These are phyloP conservation scores for Holacanthella duospinosa DNA, from an alignment of 2,888 invertebrate species.

Conservation along the genomic window DNA sequence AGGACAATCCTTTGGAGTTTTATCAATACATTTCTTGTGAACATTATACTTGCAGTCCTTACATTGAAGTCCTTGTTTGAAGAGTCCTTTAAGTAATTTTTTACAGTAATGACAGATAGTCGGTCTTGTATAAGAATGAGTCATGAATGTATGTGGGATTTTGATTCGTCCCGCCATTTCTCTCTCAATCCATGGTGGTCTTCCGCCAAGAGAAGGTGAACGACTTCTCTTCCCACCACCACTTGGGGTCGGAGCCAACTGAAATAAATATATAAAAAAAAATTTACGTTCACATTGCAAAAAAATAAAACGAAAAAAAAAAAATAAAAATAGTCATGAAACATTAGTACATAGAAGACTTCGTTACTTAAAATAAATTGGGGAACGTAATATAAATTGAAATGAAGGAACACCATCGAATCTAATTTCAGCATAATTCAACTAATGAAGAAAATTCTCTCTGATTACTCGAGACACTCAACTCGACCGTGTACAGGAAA, in stretches of 20 bases:
- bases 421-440: no score
- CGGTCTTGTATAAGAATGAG: constrained; percentile 92
- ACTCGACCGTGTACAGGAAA: no score
- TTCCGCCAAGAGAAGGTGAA: constrained; percentile 58
- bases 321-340: no score
- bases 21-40: constrained; percentile 84
- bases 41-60: constrained; percentile 94
- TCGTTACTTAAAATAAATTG: no score
- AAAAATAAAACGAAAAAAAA: no score
- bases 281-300: no score
- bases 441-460: no score
- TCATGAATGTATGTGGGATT: constrained; percentile 84
- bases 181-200: constrained; percentile 59
- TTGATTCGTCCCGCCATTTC: constrained; percentile 50
- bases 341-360: no score
- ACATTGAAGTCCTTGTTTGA: constrained; percentile 94
- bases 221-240: constrained; percentile 47
- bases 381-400: no score
- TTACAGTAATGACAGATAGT: constrained; percentile 94
- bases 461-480: no score
- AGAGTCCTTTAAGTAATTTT: constrained; percentile 84
- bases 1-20: constrained; percentile 79
- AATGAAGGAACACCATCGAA: neutral
- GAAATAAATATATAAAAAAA: constrained; percentile 14
- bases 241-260: constrained; percentile 31